Evolutionary conservation across 1,140 invertebrate species (phyloP), one percentile per base, ranked within the genome.

Genomic region (Phenacoccus solenopsis): DNA sequence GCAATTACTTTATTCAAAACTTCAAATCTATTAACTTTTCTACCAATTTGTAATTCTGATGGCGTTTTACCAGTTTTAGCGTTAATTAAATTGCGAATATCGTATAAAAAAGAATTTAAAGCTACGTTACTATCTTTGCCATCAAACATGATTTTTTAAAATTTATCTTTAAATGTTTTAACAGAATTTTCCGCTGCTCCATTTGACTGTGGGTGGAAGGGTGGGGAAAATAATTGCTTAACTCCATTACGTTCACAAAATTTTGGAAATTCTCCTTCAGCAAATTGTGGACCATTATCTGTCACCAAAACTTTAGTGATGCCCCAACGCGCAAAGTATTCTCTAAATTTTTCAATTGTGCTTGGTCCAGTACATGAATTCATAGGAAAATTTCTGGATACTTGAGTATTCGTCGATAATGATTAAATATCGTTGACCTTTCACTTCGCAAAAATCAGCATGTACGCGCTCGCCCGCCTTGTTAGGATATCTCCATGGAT

Each of bases 121-220:
- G 20, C 3, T 16, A 49, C 16, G 3, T 49, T n/a, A n/a, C 38
- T 49, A 49, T 49, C 38, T 10, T 49, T 49, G 2, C 3, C 38
- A 5, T 49, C 38, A 5, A n/a, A 2, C 16, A n/a, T 16, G 10
- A 57, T 67, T 69, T 59, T 71, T 24, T 78, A 77, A 21, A 79
- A 73, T 10, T 71, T 72, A 70, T 76, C 76, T 73, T 80, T 80
- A 49, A 80, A 73, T 2, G 72, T 77, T 74, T 77, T 76, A 1
- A 81, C 79, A 0, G 76, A 73, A 67, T 80, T 76, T 74, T 78
- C 75, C 12, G 76, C 75, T 13, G 73, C 72, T 9, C 75, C 75
- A 74, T 78, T 79, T 21, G 76, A 73, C 0, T 73, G 71, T 57
- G 74, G 74, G 67, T 77, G 75, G 72, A 75, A 76, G n/a, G 76